These are phyloP conservation scores for Pangasius macronema DNA, from an alignment of 2,797 vertebrate genomes.

Conservation along the genomic window DNA sequence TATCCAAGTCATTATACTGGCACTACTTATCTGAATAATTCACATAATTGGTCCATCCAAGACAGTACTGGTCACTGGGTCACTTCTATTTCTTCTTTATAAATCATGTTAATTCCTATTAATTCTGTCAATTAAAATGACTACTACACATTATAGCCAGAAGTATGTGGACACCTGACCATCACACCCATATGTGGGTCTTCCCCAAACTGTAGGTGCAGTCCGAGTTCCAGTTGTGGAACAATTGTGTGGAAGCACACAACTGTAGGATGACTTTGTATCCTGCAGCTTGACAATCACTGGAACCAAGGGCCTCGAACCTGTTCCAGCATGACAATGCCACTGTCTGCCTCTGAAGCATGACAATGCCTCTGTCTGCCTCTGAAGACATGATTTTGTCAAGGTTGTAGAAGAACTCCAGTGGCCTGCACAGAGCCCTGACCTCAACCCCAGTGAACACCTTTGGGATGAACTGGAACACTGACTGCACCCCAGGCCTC, in stretches of 20 bases:
- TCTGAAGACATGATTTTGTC: background rate
- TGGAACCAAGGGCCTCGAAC: background rate
- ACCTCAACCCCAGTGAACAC: background rate
- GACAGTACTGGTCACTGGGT: constrained; percentile 1
- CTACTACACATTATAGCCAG: background rate
- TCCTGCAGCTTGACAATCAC: background rate
- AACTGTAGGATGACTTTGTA: background rate
- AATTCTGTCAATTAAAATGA: background rate
- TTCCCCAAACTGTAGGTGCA: background rate
- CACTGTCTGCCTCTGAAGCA: background rate
- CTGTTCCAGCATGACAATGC: background rate
- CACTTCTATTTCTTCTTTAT: constrained; percentile 8
- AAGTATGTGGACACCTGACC: background rate
- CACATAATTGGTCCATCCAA: background rate
- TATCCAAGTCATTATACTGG: background rate
- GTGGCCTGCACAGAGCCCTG: background rate
- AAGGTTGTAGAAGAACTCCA: background rate
- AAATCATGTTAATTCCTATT: constrained; percentile 19
- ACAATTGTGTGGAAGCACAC: background rate
- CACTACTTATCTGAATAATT: background rate
- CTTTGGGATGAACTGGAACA: background rate
- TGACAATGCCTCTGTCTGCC: background rate
- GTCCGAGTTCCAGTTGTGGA: background rate
- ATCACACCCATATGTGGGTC: background rate
- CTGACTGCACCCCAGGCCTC: background rate